phyloP scores from a whole-genome alignment of 2,113 vertebrate species.

The Epinephelus fuscoguttatus region DNA sequence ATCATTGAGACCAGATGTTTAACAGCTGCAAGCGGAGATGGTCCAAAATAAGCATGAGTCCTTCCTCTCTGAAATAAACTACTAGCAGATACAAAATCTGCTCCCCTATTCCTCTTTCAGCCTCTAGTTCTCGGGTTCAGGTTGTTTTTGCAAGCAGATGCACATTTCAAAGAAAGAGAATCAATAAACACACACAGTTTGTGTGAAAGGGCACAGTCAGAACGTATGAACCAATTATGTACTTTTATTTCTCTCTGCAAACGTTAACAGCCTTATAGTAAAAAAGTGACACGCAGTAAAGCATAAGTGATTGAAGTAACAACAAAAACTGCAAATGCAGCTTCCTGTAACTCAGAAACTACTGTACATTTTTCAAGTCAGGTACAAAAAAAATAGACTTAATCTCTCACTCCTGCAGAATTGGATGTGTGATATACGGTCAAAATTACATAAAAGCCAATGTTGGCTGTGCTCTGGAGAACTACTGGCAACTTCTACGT shows the following conservation, averaged over 20 bases:
- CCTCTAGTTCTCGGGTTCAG: background rate
- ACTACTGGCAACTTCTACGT: background rate
- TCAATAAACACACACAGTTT: background rate
- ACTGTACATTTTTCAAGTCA: background rate
- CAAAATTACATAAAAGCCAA: background rate
- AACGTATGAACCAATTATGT: background rate
- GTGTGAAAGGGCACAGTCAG: background rate
- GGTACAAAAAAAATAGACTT: background rate
- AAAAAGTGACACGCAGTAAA: no score
- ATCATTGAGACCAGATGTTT: slow-evolving; percentile 78
- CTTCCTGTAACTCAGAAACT: background rate
- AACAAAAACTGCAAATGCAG: background rate
- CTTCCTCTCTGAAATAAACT: slow-evolving; percentile 49
- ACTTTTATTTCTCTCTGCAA: background rate
- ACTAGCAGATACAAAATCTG: slow-evolving; percentile 39
- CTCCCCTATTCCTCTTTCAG: slow-evolving; percentile 22
- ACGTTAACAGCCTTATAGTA: background rate
- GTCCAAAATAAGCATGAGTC: slow-evolving; percentile 19
- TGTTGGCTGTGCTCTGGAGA: background rate
- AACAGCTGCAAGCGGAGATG: slow-evolving; percentile 75
- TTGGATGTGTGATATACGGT: background rate
- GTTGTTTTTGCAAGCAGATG: slow-evolving; percentile 9
- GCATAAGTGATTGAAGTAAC: background rate
- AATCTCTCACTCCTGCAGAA: background rate
- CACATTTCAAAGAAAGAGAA: slow-evolving; percentile 5